Evolutionary conservation across 2,888 invertebrate species (phyloP), one percentile per base, ranked within the genome.

Genomic region (Atherix ibis): DNA sequence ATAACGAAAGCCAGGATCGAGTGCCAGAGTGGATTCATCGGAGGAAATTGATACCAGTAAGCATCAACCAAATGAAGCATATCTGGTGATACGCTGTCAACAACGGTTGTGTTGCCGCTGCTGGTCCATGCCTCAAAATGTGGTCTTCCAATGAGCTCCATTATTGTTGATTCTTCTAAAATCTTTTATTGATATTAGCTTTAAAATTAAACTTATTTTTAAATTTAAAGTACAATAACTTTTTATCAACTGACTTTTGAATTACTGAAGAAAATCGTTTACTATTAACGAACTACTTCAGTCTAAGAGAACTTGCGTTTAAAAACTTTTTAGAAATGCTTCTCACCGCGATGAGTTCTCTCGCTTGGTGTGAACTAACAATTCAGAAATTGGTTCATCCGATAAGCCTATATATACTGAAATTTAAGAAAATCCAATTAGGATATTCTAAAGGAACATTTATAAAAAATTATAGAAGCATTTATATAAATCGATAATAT

Each of bases 1-100:
- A 89, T 84, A 39, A 78, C 73, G 51, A 82, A 75, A 33, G 83
- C 83, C 17, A 87, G 64, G 32, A 84, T 68, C 43, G 74, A 80
- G 55, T 85, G 81, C 87, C 87, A 87, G 34, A 87, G 65, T 15
- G 85, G 84, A 54, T 88, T 85, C 76, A 88, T 73, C 13, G 88
- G 84, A 39, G 85, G 79, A 51, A 78, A 88, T 55, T 85, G 84
- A 59, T 84, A 82, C 87, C 87, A 85, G 55, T 80, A 75, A 27
- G 80, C 52, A 50, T 76, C 74, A 34, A 80, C 65, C 54, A 79
- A 54, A 48, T 72, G 66, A 30, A 71, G 64, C 36, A 79, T 78
- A 41, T 79, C 77, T 33, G 72, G 66, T 32, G 67, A 65, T 18
- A 68, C 67, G 44, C 46, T 81, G 63, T 87, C 87, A 46, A 81